Conservation (phyloP, 2,888 invertebrate species). For the Cosmia trapezina region DNA sequence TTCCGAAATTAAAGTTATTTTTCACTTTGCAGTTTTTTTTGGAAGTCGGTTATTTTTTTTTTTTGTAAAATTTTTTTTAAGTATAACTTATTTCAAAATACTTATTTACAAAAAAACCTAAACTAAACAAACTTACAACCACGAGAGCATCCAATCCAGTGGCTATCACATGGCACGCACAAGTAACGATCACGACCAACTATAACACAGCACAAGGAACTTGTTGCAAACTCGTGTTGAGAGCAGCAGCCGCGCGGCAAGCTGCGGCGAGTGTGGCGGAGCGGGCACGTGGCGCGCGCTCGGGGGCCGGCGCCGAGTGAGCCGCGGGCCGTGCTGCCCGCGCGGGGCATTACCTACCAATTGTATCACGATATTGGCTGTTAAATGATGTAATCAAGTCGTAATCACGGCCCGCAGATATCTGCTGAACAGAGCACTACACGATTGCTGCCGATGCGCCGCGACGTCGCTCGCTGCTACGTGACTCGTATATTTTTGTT, state of each 20-base stretch:
- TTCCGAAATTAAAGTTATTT: too few relatives aligned
- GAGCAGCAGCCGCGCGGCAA: slow-evolving; percentile 25
- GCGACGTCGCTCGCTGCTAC: slow-evolving; percentile 9
- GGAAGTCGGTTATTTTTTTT: background rate
- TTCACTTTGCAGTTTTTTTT: too few relatives aligned
- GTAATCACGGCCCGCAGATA: slow-evolving; percentile 23
- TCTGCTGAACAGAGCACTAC: slow-evolving; percentile 6
- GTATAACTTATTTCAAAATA: background rate
- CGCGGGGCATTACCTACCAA: slow-evolving; percentile 26
- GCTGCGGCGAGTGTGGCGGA: slow-evolving; percentile 10
- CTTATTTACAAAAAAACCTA: background rate
- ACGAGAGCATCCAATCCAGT: slow-evolving; percentile 27
- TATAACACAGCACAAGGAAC: slow-evolving; percentile 29
- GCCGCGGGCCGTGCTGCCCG: slow-evolving; percentile 4
- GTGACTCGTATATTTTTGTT: background rate
- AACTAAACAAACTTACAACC: slow-evolving; percentile 45
- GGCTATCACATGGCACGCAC: slow-evolving; percentile 24
- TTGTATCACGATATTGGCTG: slow-evolving; percentile 35
- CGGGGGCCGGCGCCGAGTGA: slow-evolving; percentile 22
- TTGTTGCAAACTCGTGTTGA: slow-evolving; percentile 7
- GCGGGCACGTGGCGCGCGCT: slow-evolving; percentile 1
- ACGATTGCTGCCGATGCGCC: background rate
- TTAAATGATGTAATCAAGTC: slow-evolving; percentile 40
- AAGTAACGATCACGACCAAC: background rate
- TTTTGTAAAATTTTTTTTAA: too few relatives aligned